A percentile compares a stretch with the other conserved stretches of the same genome.
phyloP scores from a whole-genome alignment of 2,797 vertebrate species.

The Phrynocephalus forsythii region DNA sequence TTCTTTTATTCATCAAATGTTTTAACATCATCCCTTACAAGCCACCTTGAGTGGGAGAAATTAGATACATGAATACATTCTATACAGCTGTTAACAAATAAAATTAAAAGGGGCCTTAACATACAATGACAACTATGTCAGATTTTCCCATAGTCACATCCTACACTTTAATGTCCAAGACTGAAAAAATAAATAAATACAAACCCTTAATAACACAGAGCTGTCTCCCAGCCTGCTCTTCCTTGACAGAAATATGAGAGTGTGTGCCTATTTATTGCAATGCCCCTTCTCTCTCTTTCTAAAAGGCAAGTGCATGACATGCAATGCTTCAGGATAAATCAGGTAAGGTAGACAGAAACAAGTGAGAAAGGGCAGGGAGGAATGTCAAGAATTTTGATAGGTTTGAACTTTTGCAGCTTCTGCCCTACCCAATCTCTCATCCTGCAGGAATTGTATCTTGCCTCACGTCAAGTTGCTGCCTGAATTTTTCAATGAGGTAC shows the following conservation, averaged over 20 bases:
- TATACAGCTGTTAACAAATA: too few relatives aligned
- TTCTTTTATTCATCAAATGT: too few relatives aligned
- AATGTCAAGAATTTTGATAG: not conserved
- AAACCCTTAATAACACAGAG: not conserved
- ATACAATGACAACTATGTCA: not conserved
- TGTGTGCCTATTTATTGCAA: not conserved
- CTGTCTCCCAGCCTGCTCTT: not conserved
- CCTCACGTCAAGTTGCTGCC: not conserved
- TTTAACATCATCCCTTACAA: too few relatives aligned
- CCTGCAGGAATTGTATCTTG: not conserved
- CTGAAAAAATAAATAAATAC: not conserved
- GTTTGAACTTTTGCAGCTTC: not conserved
- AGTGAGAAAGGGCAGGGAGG: not conserved
- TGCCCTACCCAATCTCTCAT: not conserved
- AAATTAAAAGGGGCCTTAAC: not conserved
- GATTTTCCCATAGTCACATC: not conserved
- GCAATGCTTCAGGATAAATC: not conserved
- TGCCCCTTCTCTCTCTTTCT: not conserved
- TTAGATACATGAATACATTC: too few relatives aligned
- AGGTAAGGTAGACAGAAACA: not conserved
- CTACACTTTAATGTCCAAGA: not conserved
- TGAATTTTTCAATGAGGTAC: not conserved
- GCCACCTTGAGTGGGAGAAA: too few relatives aligned
- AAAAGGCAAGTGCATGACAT: not conserved
- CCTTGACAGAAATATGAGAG: not conserved